Conservation (phyloP, 2,113 vertebrate genomes). For the Erinaceus europaeus region DNA sequence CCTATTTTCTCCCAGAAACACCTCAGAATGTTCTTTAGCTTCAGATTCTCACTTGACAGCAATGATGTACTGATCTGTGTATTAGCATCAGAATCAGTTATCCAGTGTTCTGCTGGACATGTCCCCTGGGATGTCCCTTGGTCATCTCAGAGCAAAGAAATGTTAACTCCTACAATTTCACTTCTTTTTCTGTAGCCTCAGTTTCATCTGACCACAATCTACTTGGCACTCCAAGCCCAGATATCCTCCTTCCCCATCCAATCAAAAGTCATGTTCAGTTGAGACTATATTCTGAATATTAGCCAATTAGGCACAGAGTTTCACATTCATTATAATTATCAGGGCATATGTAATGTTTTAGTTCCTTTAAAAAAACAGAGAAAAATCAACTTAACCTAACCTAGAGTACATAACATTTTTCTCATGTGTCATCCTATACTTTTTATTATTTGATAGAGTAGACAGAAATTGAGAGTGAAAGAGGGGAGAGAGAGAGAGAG, state of each 20-base stretch:
- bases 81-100: neutral
- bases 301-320: neutral
- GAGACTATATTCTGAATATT: neutral
- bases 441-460: too few species aligned
- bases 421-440: too few species aligned
- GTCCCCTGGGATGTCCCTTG: neutral
- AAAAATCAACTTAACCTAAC: neutral
- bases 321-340: neutral
- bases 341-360: neutral
- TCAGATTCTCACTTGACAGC: too few species aligned
- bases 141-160: neutral
- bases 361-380: neutral
- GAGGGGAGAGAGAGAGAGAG: too few species aligned
- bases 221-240: neutral
- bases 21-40: neutral
- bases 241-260: neutral
- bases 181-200: neutral
- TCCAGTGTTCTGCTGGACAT: neutral
- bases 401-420: neutral
- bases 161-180: too few species aligned
- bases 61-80: neutral
- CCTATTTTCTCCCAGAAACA: neutral
- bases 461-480: too few species aligned
- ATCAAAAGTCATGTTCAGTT: neutral
- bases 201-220: neutral